Evolutionary conservation across 2,113 vertebrate genomes (phyloP).

Genomic region (Malaclemys terrapin): DNA sequence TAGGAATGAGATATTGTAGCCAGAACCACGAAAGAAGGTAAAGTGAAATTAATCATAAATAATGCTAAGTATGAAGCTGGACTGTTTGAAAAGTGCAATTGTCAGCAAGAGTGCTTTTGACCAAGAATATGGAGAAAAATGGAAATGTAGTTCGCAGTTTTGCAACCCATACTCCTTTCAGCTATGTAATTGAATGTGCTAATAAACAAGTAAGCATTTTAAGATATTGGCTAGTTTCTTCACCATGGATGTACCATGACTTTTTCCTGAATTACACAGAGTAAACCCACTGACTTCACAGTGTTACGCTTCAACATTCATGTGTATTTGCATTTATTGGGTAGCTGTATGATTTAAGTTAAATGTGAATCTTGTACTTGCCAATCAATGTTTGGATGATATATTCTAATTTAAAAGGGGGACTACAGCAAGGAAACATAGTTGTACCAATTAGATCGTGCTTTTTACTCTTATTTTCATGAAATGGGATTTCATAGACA

Average conservation of each 20-base stretch:
- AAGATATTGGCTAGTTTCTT: background rate
- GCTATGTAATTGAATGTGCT: background rate
- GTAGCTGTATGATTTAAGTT: background rate
- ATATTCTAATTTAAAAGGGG: slow-evolving; percentile 44
- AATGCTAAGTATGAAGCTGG: slow-evolving; percentile 58
- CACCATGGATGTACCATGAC: background rate
- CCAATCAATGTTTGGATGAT: slow-evolving; percentile 1
- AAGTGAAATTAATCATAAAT: slow-evolving; percentile 55
- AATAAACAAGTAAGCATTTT: background rate
- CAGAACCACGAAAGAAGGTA: slow-evolving; percentile 54
- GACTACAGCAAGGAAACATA: slow-evolving; percentile 6
- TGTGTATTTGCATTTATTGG: background rate
- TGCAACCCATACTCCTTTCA: background rate
- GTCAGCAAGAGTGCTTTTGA: slow-evolving; percentile 50
- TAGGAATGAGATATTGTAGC: slow-evolving; percentile 11
- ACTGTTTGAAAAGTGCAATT: slow-evolving; percentile 63
- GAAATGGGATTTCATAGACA: background rate
- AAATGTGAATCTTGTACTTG: background rate
- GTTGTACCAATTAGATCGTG: background rate
- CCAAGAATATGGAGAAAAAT: slow-evolving; percentile 47
- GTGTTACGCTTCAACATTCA: background rate
- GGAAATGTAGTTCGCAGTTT: slow-evolving; percentile 26
- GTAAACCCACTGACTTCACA: background rate
- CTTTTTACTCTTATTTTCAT: background rate
- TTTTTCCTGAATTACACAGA: background rate